These are phyloP conservation scores for western clawed frog (Xenopus tropicalis) DNA, from an alignment of 2,113 vertebrate species.

Conservation along the genomic window UCB_Xtro_10.0 CM004451.2:54447001-54447500, in stretches of 20 bases:
- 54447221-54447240: background rate
- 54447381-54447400: background rate
- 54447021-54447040: no score
- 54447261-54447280: background rate
- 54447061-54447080: no score
- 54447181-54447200: background rate
- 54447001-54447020: no score
- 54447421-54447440: constrained; percentile 13
- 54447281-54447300: background rate
- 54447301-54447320: constrained; percentile 26
- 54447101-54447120: no score
- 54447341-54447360: constrained; percentile 31
- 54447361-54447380: constrained; percentile 1
- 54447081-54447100: no score
- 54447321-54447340: constrained; percentile 24
- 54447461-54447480: background rate
- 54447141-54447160: background rate
- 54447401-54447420: background rate
- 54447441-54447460: background rate
- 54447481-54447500: background rate
- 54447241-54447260: constrained; percentile 6
- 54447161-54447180: background rate
- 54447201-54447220: constrained; percentile 21
- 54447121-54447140: no score
- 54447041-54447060: no score